phyloP scores from a whole-genome alignment of 2,888 invertebrate genomes.

The Oscheius sp. region DNA sequence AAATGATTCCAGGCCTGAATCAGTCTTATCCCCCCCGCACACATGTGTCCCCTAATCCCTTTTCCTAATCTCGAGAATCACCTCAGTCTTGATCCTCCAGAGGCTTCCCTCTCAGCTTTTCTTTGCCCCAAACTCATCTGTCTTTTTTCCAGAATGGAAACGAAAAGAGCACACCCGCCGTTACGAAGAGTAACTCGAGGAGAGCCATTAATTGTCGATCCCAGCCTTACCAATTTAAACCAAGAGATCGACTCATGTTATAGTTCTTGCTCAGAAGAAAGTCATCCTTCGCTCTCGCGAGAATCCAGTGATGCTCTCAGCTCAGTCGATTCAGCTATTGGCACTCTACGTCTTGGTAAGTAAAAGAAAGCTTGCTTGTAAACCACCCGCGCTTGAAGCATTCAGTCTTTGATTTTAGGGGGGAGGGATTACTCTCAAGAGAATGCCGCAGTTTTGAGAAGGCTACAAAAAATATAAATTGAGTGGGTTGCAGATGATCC shows the following conservation, averaged over 20 bases:
- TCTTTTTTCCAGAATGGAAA: background rate
- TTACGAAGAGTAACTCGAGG: constrained; percentile 28
- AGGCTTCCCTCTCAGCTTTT: background rate
- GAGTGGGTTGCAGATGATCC: constrained; percentile 18
- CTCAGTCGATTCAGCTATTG: background rate
- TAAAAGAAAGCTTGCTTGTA: no score
- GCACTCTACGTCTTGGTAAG: constrained; percentile 19
- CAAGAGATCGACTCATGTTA: constrained; percentile 48
- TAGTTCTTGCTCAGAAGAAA: constrained; percentile 60
- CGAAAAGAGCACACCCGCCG: constrained; percentile 26
- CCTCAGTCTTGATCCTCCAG: background rate
- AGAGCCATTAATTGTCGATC: constrained; percentile 30
- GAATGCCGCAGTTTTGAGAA: no score
- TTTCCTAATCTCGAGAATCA: background rate
- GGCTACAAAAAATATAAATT: no score
- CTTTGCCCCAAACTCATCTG: background rate
- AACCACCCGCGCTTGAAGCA: no score
- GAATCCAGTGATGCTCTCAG: constrained; percentile 54
- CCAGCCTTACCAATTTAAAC: background rate
- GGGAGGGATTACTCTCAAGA: no score
- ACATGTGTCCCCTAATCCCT: background rate
- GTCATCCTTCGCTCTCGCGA: constrained; percentile 58
- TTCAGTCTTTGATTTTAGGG: no score
- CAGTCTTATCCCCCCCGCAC: background rate
- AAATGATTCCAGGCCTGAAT: background rate